These are phyloP conservation scores for Nettapus auritus DNA, from an alignment of 2,113 vertebrate species.

Conservation along the genomic window DNA sequence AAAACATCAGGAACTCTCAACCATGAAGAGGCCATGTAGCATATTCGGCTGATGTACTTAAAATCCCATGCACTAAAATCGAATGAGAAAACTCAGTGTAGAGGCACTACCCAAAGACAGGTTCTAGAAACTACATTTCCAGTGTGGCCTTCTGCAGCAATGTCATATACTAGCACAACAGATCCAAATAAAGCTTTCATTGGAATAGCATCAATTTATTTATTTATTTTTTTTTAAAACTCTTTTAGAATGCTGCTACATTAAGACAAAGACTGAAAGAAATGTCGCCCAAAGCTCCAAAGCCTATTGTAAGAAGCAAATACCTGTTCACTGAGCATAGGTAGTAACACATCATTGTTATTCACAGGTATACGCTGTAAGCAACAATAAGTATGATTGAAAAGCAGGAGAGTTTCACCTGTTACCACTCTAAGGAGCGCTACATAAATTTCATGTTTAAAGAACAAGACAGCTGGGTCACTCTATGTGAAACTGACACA, in stretches of 20 bases:
- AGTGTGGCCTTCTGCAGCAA: not conserved
- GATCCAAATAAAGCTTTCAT: not conserved
- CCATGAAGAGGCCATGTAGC: not conserved
- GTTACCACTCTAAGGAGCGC: not conserved
- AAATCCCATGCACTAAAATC: not conserved
- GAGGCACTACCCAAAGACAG: not conserved
- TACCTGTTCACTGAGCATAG: not conserved
- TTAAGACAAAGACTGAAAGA: not conserved
- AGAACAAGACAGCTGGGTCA: not conserved
- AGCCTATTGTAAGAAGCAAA: not conserved
- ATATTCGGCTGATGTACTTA: not conserved
- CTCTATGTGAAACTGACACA: not conserved
- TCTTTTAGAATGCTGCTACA: not conserved
- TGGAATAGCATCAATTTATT: not conserved
- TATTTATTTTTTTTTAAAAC: too few relatives aligned
- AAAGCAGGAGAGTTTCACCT: not conserved
- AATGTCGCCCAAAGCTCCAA: not conserved
- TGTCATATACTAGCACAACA: not conserved
- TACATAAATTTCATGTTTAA: not conserved
- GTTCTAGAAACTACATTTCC: not conserved
- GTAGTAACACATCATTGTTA: not conserved
- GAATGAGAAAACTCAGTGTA: not conserved
- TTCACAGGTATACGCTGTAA: not conserved
- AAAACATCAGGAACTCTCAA: not conserved
- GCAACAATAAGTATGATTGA: not conserved